These are phyloP conservation scores for Galemys pyrenaicus DNA, from an alignment of 2,113 vertebrate genomes.

Conservation along the genomic window DNA sequence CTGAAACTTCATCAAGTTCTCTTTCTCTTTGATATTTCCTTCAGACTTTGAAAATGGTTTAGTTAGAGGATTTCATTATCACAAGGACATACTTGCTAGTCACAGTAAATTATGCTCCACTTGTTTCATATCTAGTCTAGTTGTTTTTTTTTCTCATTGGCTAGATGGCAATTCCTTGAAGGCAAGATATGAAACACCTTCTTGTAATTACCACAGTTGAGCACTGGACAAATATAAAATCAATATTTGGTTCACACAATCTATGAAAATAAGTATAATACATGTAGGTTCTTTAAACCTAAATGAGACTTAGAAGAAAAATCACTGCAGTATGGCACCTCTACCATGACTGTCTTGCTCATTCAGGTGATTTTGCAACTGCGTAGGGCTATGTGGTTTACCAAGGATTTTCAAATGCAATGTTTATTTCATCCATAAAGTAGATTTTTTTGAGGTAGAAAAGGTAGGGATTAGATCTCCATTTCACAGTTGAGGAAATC, in stretches of 20 bases:
- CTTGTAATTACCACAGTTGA: not conserved
- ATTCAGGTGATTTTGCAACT: not conserved
- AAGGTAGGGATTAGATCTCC: not conserved
- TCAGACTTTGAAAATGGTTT: not conserved
- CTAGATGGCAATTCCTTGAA: not conserved
- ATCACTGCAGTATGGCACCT: not conserved
- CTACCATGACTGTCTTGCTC: not conserved
- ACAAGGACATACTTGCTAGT: not conserved
- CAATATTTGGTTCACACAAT: not conserved
- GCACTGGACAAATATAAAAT: not conserved
- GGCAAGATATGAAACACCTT: not conserved
- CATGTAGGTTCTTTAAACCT: not conserved
- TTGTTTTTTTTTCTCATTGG: not conserved
- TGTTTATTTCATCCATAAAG: not conserved
- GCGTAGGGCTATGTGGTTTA: not conserved
- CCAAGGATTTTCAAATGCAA: not conserved
- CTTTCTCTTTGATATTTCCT: not conserved
- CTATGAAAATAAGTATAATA: not conserved
- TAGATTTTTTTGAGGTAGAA: not conserved
- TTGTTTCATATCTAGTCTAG: not conserved
- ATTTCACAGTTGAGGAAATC: not conserved
- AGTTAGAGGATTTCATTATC: not conserved
- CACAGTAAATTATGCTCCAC: not conserved
- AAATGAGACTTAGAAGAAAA: not conserved
- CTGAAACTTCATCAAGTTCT: not conserved